Evolutionary conservation across 2,888 invertebrate species (phyloP), one percentile per base, ranked within the genome.

Genomic region (Fragum whitleyi): DNA sequence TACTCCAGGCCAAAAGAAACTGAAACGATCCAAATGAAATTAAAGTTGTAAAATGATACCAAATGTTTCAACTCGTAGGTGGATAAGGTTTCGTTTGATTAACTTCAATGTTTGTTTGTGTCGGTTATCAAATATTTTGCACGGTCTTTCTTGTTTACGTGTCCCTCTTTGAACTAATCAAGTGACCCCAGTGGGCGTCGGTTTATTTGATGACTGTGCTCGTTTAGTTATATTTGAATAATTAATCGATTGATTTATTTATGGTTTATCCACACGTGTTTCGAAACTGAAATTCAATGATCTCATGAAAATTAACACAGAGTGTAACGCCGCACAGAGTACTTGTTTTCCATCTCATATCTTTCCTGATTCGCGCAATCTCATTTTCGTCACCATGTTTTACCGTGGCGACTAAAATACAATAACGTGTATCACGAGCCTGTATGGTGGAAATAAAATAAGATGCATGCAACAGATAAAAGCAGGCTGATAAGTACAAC

Each of bases 31-130:
- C 3, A 14, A 57, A 57, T 57, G 57, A 57, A 26, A 57, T 23
- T 57, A 26, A 57, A 57, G 21, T 57, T 57, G 57, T 57, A 57
- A 57, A 57, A 23, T 23, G 26, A 57, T 26, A 57, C 57, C 21
- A n/a, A 57, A 57, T 26, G 57, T 57, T 53, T 57, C 57, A 26
- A n/a, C 23, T 23, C 23, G 57, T 26, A 57, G 57, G 21, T 26
- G 6, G 57, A 57, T 57, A 6, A 23, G 23, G 23, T 57, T 57
- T 57, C 57, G 26, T 57, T 57, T 57, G 57, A 57, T 57, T 57
- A 26, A 57, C 21, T 57, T 47, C 19, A 26, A 26, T 57, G 57
- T 57, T 57, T 57, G 57, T 57, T 47, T 57, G 57, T 26, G 5
- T 57, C 23, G 26, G 57, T 57, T 23, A 57, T 57, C 57, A 57